These are phyloP conservation scores for Hyposoter dolosus DNA, from an alignment of 2,888 invertebrate species.

Conservation along the genomic window DNA sequence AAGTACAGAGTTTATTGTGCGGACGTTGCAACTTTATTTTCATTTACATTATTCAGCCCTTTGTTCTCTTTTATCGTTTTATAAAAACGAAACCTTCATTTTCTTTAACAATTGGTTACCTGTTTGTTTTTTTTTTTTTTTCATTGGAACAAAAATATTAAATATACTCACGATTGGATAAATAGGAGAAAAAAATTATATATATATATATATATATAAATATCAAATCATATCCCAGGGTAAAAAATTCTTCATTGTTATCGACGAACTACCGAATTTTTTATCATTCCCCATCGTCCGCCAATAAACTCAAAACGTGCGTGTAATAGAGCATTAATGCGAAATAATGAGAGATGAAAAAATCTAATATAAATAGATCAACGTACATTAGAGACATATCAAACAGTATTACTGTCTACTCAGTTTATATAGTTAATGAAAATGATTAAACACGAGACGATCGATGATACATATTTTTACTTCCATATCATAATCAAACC, in stretches of 20 bases:
- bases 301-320: constrained; percentile 70
- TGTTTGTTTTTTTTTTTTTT: background rate
- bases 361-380: constrained; percentile 75
- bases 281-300: constrained; percentile 77
- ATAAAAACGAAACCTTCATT: background rate
- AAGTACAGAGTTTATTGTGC: constrained; percentile 75
- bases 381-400: constrained; percentile 83
- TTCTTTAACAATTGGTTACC: background rate
- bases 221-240: constrained; percentile 56
- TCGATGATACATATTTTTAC: constrained; percentile 77
- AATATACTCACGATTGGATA: background rate
- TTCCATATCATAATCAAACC: constrained; percentile 80
- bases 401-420: constrained; percentile 84
- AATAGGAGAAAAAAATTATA: background rate
- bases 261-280: constrained; percentile 48
- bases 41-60: constrained; percentile 3
- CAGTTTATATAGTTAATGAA: constrained; percentile 78
- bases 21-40: constrained; percentile 70
- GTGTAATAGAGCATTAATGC: constrained; percentile 67
- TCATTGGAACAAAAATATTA: constrained; percentile 21
- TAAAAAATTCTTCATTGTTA: constrained; percentile 65
- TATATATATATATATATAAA: constrained; percentile 13
- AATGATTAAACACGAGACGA: constrained; percentile 62
- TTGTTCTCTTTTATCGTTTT: constrained; percentile 2
- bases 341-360: constrained; percentile 57